phyloP scores from a whole-genome alignment of 2,797 vertebrate species.

The Myoxocephalus aenaeus region DNA sequence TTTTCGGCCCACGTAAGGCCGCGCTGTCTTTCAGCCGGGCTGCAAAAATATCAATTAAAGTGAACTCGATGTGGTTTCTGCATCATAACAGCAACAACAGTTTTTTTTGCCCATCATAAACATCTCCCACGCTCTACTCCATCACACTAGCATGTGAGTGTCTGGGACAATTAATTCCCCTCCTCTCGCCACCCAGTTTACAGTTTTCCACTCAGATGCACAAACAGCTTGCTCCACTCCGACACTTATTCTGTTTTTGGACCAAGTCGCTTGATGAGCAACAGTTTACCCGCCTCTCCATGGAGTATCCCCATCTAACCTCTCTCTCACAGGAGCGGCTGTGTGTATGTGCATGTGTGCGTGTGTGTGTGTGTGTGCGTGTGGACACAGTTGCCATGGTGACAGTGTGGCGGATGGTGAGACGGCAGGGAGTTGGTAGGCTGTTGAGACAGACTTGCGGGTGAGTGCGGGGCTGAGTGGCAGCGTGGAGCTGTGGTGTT shows the following conservation, averaged over 20 bases:
- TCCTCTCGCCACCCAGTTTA: slow-evolving; percentile 55
- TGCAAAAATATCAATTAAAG: background rate
- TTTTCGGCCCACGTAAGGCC: background rate
- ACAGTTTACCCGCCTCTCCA: slow-evolving; percentile 72
- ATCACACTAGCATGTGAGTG: slow-evolving; percentile 22
- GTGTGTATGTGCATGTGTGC: slow-evolving; percentile 18
- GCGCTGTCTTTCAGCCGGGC: background rate
- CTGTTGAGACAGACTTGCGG: slow-evolving; percentile 81
- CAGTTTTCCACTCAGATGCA: slow-evolving; percentile 75
- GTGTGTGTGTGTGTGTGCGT: slow-evolving; percentile 35
- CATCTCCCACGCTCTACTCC: slow-evolving; percentile 8
- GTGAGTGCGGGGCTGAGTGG: slow-evolving; percentile 77
- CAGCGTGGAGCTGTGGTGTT: slow-evolving; percentile 48
- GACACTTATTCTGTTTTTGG: slow-evolving; percentile 76
- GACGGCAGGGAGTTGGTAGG: slow-evolving; percentile 78
- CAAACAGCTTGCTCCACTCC: slow-evolving; percentile 71
- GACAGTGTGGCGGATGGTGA: slow-evolving; percentile 81
- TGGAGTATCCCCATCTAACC: slow-evolving; percentile 81
- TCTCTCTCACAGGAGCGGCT: slow-evolving; percentile 56
- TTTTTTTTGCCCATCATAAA: background rate
- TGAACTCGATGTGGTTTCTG: background rate
- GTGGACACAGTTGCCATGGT: slow-evolving; percentile 86
- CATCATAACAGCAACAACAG: background rate
- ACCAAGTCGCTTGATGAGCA: slow-evolving; percentile 73
- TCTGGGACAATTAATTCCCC: slow-evolving; percentile 49